Base-by-base conservation (phyloP, 2,888 invertebrate species). In the Norana najaformis region DNA sequence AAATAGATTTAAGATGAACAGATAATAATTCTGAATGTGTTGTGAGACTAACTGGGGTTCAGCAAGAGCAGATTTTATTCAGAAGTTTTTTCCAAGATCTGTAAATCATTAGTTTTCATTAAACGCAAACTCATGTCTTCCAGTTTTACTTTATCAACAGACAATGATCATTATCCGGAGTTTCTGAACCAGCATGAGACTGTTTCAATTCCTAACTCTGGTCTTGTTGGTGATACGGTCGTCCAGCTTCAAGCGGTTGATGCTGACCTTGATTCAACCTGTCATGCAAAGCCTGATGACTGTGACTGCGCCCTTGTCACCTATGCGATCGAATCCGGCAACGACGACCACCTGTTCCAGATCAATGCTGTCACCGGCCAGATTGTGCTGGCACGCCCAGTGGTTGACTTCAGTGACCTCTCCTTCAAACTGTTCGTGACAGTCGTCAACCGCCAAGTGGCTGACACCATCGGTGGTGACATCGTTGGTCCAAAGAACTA, bases 271-370 rank as follows among this genome's bases (percentile, higher is more conserved):
- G 34, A 20, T 69, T 39, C 34, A 18, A 69, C 90, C 35, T 88
- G 85, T 53, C 30, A 30, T 8, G 39, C 89, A 18, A 20, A 83
- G n/a, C 3, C 89, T 38, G n/a, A 30, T 30, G 34, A 88, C 35
- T 90, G 90, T 35, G 90, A 90, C 88, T 91, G 91, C 35, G 89
- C 53, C 6, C 83, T 53, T 69, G 83, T 91, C 35, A 37, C 53
- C 41, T 91, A 90, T 34, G 90, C 88, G 36, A 91, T 91, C 30
- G 91, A 89, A 37, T 88, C 89, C 14, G 91, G 91, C 53, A 91
- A 91, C 47, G 91, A 91, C 23, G 47, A 38, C 35, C 38, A 34
- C 18, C n/a, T 88, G 35, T 91, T 91, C 37, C 35, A 34, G 37
- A 69, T 91, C 34, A 90, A 91, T 88, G 34, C 83, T n/a, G 20